Conservation (phyloP, 1,140 invertebrate species). For the Akabosia matsudoensis region DNA sequence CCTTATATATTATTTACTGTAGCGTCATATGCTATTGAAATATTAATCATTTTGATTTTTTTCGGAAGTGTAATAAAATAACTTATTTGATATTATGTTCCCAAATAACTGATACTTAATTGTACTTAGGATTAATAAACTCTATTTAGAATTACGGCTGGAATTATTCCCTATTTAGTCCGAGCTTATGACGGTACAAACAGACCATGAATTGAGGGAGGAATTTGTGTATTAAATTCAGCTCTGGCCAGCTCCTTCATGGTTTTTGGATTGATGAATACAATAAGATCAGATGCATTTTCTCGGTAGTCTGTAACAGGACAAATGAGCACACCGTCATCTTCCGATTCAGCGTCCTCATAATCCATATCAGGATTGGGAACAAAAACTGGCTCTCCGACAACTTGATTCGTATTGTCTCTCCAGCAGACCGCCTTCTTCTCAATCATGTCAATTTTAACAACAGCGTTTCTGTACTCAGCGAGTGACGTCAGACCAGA, state of each 20-base stretch:
- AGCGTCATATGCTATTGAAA: too few relatives aligned
- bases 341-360: conserved; percentile 39
- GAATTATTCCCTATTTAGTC: background rate
- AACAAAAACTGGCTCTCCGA: conserved; percentile 49
- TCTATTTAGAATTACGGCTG: too few relatives aligned
- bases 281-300: conserved; percentile 50
- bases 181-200: conserved; percentile 38
- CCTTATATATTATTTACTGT: too few relatives aligned
- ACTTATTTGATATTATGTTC: too few relatives aligned
- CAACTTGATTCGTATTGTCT: conserved; percentile 41
- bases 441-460: conserved; percentile 51
- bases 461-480: conserved; percentile 41
- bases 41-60: too few relatives aligned
- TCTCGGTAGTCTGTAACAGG: conserved; percentile 46
- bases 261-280: conserved; percentile 52
- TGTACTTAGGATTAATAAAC: too few relatives aligned
- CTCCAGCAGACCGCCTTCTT: conserved; percentile 48
- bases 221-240: conserved; percentile 49
- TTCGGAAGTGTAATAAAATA: too few relatives aligned
- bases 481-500: conserved; percentile 29
- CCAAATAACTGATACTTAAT: too few relatives aligned
- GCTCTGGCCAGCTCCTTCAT: conserved; percentile 53
- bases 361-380: conserved; percentile 41
- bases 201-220: conserved; percentile 53
- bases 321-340: conserved; percentile 48